Evolutionary conservation across 2,888 invertebrate genomes (phyloP).

Genomic region (Linnaemya vulpina): DNA sequence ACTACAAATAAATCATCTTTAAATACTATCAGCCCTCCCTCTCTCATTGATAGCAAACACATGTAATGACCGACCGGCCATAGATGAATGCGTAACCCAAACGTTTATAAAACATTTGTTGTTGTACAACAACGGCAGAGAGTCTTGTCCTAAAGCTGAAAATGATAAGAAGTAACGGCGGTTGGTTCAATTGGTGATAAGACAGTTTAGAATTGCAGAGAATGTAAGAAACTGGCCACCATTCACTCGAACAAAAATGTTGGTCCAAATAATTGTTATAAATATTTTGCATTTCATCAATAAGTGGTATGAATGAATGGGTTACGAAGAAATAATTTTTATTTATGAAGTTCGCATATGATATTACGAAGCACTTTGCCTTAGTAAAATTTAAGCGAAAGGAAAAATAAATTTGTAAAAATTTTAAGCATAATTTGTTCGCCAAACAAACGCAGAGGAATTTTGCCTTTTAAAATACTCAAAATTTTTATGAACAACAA

Average conservation of each 20-base stretch:
- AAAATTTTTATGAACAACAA: too few relatives aligned
- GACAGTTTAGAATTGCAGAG: constrained; percentile 66
- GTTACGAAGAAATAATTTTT: too few relatives aligned
- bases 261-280: background rate
- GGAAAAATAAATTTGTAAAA: too few relatives aligned
- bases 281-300: too few relatives aligned
- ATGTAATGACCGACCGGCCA: constrained; percentile 12
- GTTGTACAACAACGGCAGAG: constrained; percentile 49
- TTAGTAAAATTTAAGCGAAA: too few relatives aligned
- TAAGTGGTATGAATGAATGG: too few relatives aligned
- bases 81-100: constrained; percentile 15
- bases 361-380: too few relatives aligned
- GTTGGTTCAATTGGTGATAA: constrained; percentile 66
- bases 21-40: constrained; percentile 40
- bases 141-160: constrained; percentile 51
- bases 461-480: too few relatives aligned
- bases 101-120: constrained; percentile 20
- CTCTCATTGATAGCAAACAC: background rate
- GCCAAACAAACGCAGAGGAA: too few relatives aligned
- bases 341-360: too few relatives aligned
- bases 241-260: constrained; percentile 40
- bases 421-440: too few relatives aligned
- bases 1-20: constrained; percentile 1
- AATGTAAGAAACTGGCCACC: constrained; percentile 36
- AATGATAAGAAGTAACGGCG: constrained; percentile 66